Evolutionary conservation across 2,888 invertebrate species (phyloP).

Genomic region (Euclidia mi): DNA sequence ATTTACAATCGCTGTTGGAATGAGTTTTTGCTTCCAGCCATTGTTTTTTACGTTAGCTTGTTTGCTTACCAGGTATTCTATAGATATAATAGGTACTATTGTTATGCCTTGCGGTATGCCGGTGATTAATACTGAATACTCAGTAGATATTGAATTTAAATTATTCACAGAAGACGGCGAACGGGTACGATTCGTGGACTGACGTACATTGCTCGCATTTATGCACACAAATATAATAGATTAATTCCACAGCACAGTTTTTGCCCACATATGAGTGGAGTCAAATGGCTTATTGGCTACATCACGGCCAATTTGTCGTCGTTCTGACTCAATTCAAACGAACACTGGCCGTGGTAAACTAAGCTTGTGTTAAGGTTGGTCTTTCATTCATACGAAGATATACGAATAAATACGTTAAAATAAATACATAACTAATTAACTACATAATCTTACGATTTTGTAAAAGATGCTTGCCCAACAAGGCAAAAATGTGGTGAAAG

Average conservation of each 20-base stretch:
- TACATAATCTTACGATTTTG: too few species aligned
- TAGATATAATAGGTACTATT: neutral
- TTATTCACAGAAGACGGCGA: neutral
- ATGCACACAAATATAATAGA: constrained; percentile 4
- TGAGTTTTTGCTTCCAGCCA: constrained; percentile 20
- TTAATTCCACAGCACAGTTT: constrained; percentile 23
- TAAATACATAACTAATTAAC: too few species aligned
- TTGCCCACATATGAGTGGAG: constrained; percentile 25
- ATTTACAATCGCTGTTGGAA: constrained; percentile 5
- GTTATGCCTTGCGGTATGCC: constrained; percentile 8
- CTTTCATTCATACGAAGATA: constrained; percentile 18
- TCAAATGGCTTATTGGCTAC: constrained; percentile 35
- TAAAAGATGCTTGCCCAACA: too few species aligned
- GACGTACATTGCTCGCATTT: neutral
- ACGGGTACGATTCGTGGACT: constrained; percentile 3
- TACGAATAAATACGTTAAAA: too few species aligned
- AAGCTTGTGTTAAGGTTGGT: constrained; percentile 9
- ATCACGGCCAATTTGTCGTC: constrained; percentile 44
- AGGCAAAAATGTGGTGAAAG: too few species aligned
- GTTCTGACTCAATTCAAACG: constrained; percentile 39
- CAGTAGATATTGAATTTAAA: neutral
- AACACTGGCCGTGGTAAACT: constrained; percentile 27
- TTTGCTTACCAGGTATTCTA: constrained; percentile 14
- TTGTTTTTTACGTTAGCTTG: constrained; percentile 15
- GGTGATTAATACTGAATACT: neutral